Evolutionary conservation across 2,113 vertebrate species (phyloP).

Genomic region (Puntigrus tetrazona): DNA sequence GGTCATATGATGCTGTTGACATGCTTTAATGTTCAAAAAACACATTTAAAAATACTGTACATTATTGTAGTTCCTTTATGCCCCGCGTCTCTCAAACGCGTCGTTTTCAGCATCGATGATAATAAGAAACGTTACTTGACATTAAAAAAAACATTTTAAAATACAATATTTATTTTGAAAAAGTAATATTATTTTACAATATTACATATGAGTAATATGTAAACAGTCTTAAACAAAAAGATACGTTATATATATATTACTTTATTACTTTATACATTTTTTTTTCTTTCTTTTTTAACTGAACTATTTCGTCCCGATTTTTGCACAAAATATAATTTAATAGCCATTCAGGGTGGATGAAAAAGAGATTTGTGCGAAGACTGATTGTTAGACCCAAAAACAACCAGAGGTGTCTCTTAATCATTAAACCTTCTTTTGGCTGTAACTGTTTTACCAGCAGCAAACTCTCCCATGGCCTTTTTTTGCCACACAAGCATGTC

Average conservation of each 20-base stretch:
- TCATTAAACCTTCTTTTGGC: conserved; percentile 51
- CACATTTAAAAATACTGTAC: too few relatives aligned
- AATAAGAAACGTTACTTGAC: background rate
- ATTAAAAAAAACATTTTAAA: background rate
- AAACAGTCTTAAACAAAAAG: too few relatives aligned
- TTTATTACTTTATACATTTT: background rate
- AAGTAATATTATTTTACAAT: too few relatives aligned
- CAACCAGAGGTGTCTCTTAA: conserved; percentile 40
- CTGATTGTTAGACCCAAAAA: background rate
- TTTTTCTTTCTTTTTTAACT: background rate
- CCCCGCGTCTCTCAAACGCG: too few relatives aligned
- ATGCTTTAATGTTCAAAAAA: too few relatives aligned
- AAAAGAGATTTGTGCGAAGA: background rate
- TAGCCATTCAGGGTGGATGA: background rate
- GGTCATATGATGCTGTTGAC: too few relatives aligned
- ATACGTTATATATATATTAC: too few relatives aligned
- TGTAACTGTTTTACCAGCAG: conserved; percentile 9
- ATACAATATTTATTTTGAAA: background rate
- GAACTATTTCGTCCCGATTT: background rate
- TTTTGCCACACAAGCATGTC: background rate
- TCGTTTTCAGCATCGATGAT: background rate
- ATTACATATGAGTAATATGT: too few relatives aligned
- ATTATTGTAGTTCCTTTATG: too few relatives aligned
- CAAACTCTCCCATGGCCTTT: conserved; percentile 10
- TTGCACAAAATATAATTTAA: background rate